Evolutionary conservation across 2,113 vertebrate species (phyloP).

Genomic region (Mungos mungo): DNA sequence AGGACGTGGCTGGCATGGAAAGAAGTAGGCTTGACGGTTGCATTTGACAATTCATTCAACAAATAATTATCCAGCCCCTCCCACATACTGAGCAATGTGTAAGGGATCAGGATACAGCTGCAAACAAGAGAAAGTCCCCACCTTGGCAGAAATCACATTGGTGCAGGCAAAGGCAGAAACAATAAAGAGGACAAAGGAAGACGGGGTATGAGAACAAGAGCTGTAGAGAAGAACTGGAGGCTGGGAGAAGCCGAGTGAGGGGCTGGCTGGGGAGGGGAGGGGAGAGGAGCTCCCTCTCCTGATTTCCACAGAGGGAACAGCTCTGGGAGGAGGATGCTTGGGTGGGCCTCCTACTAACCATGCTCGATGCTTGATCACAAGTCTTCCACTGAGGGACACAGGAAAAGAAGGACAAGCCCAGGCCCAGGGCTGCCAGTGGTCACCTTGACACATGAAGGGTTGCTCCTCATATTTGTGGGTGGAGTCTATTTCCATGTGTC

Average conservation of each 20-base stretch:
- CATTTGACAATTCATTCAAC: background rate
- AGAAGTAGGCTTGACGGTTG: background rate
- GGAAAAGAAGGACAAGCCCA: background rate
- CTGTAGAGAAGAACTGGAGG: too few species aligned
- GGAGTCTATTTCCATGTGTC: background rate
- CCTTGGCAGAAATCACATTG: background rate
- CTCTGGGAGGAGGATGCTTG: background rate
- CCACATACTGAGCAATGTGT: background rate
- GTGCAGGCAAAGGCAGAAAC: background rate
- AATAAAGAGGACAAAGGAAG: background rate
- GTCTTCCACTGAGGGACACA: background rate
- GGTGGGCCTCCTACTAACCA: background rate
- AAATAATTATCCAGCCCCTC: background rate
- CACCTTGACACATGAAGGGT: background rate
- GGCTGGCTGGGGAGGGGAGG: background rate
- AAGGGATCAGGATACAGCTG: too few species aligned
- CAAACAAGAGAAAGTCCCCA: background rate
- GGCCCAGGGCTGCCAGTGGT: background rate
- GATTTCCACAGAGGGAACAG: background rate
- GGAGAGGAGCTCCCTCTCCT: background rate
- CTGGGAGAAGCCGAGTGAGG: accelerated
- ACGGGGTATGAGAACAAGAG: background rate
- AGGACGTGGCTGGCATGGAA: background rate
- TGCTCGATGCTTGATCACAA: accelerated
- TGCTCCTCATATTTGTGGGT: background rate